A percentile compares a stretch with the other conserved stretches of the same genome.
Conservation (phyloP, 2,888 invertebrate genomes). For the Tenthredo mesomela region DNA sequence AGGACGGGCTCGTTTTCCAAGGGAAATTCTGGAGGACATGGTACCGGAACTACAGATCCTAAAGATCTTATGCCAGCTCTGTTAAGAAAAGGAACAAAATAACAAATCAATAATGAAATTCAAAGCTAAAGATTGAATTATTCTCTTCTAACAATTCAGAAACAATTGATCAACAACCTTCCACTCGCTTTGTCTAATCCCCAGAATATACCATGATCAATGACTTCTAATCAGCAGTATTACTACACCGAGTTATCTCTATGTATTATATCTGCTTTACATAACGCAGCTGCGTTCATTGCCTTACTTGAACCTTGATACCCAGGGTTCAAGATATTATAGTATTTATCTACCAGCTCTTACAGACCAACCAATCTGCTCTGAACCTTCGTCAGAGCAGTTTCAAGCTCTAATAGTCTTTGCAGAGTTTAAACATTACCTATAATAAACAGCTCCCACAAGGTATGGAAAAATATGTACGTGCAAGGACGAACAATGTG, state of each 20-base stretch:
- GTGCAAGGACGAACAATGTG: neutral
- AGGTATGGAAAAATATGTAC: neutral
- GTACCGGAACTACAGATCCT: conserved; percentile 84
- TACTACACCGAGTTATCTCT: neutral
- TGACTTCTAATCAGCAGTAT: neutral
- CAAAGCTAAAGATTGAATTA: neutral
- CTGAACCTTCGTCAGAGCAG: neutral
- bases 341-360: neutral
- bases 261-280: neutral
- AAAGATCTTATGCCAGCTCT: conserved; percentile 79
- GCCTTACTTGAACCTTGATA: conserved; percentile 25
- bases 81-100: conserved; percentile 56
- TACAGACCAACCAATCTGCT: conserved; percentile 15
- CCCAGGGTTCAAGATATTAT: neutral
- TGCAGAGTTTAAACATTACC: neutral
- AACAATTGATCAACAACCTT: neutral
- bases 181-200: neutral
- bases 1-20: conserved; percentile 90
- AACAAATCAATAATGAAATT: neutral
- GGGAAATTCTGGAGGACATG: conserved; percentile 84
- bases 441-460: too few species aligned
- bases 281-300: neutral
- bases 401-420: neutral
- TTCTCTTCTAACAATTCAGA: neutral
- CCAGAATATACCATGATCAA: neutral